Evolutionary conservation across 2,113 vertebrate genomes (phyloP), one percentile per base, ranked within the genome.

Genomic region (Malaclemys terrapin): DNA sequence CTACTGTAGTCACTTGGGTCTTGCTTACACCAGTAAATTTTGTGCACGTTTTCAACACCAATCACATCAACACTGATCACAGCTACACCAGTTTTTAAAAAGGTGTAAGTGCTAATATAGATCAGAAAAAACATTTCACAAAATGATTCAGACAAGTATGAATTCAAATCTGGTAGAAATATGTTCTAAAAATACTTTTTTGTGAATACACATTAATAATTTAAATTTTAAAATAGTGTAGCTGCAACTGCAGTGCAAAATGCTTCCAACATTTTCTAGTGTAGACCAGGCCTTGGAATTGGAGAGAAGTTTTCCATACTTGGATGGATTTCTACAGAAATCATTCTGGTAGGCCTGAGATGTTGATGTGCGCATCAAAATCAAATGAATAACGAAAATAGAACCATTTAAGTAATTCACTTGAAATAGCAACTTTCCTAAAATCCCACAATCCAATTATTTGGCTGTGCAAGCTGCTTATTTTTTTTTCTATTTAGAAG

Each of bases 371-470:
- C 25, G 19, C 0, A 1, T 56, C n/a, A 93, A 45, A 88, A 93
- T 5, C 62, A 93, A 86, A 12, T 82, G 80, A 92, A n/a, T 82
- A 86, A 57, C 82, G 62, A 65, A 93, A 93, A 90, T 88, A 90
- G 50, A 88, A 47, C 47, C 84, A 29, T 38, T 84, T 62, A 89
- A 85, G 81, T 56, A 86, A 80, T 14, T 91, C 80, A 10, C 87
- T 84, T 62, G 45, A 79, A 85, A 50, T 86, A 76, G 49, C 31
- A 14, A n/a, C 80, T 94, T 91, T 79, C 49, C 91, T 91, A n/a
- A 90, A 42, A 56, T 4, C 1, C 10, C 1, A 83, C 54, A 49
- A 86, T 7, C 42, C 91, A 47, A 79, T 88, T 87, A 89, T 87
- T 49, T 93, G 57, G 20, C 65, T 82, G 49, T 49, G 11, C 65